Conservation (phyloP, 2,797 vertebrate species). For the Miichthys miiuy region DNA sequence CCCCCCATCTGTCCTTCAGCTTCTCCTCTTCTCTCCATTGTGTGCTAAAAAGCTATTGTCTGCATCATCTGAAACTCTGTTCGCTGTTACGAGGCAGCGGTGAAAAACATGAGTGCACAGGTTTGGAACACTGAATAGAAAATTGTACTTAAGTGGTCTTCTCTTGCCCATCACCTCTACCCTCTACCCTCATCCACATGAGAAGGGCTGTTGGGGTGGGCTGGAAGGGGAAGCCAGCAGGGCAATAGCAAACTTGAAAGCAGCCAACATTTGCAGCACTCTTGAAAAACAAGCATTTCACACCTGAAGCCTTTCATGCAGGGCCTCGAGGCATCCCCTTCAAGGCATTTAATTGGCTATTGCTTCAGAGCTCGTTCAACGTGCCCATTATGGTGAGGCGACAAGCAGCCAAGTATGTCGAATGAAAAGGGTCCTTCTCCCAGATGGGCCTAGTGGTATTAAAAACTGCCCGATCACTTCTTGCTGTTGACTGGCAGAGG, state of each 20-base stretch:
- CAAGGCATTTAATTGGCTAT: slow-evolving; percentile 99
- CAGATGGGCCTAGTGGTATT: slow-evolving; percentile 89
- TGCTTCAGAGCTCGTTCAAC: slow-evolving; percentile 95
- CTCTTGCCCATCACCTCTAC: slow-evolving; percentile 88
- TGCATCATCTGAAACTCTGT: slow-evolving; percentile 91
- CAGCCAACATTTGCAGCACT: slow-evolving; percentile 97
- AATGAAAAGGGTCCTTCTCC: slow-evolving; percentile 95
- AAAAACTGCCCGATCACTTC: slow-evolving; percentile 91
- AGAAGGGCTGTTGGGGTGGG: slow-evolving; percentile 90
- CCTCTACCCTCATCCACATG: slow-evolving; percentile 87
- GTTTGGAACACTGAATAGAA: slow-evolving; percentile 97
- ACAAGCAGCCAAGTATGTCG: slow-evolving; percentile 93
- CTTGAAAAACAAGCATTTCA: slow-evolving; percentile 99
- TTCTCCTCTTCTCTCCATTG: slow-evolving; percentile 92
- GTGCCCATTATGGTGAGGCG: slow-evolving; percentile 95
- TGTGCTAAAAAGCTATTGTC: slow-evolving; percentile 94
- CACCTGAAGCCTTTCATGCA: slow-evolving; percentile 99
- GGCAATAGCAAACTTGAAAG: slow-evolving; percentile 94
- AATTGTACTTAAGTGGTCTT: slow-evolving; percentile 99
- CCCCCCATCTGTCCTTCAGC: slow-evolving; percentile 87
- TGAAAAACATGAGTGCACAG: slow-evolving; percentile 89
- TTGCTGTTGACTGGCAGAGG: slow-evolving; percentile 88
- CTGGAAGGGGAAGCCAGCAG: slow-evolving; percentile 82
- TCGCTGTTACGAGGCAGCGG: slow-evolving; percentile 89
- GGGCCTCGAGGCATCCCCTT: slow-evolving; percentile 97